Conservation (phyloP, 35 echinoderm and acorn worm species). For the Ptychodera flava region DNA sequence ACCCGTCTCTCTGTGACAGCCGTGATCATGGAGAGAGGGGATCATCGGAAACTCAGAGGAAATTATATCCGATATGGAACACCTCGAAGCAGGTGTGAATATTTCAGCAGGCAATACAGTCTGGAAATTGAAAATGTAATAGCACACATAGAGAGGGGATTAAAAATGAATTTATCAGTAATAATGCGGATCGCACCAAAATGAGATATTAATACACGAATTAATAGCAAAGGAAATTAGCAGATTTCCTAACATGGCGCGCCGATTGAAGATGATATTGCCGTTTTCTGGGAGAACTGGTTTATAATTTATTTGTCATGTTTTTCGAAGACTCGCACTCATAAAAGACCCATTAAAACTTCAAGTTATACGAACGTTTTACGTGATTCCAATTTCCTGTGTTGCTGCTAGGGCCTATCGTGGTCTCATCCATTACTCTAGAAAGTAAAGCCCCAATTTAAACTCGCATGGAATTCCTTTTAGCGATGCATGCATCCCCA, state of each 20-base stretch:
- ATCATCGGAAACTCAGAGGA: neutral
- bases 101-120: neutral
- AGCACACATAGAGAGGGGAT: neutral
- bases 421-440: too few species aligned
- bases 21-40: too few species aligned
- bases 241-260: neutral
- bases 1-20: too few species aligned
- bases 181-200: neutral
- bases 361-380: neutral
- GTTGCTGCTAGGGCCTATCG: neutral
- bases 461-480: too few species aligned
- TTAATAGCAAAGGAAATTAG: neutral
- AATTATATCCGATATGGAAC: neutral
- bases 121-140: neutral
- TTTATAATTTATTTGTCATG: neutral
- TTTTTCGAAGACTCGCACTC: neutral
- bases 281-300: neutral
- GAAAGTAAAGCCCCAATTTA: too few species aligned
- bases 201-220: conserved; percentile 2
- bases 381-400: neutral
- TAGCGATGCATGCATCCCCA: too few species aligned
- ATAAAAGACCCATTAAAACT: neutral
- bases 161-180: neutral
- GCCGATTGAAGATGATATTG: neutral
- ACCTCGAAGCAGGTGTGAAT: neutral